Percentiles rank a stretch among this genome's conserved stretches.
These are phyloP conservation scores for Sebastes dallii DNA, from an alignment of 2,797 vertebrate genomes.

Conservation along the genomic window DNA sequence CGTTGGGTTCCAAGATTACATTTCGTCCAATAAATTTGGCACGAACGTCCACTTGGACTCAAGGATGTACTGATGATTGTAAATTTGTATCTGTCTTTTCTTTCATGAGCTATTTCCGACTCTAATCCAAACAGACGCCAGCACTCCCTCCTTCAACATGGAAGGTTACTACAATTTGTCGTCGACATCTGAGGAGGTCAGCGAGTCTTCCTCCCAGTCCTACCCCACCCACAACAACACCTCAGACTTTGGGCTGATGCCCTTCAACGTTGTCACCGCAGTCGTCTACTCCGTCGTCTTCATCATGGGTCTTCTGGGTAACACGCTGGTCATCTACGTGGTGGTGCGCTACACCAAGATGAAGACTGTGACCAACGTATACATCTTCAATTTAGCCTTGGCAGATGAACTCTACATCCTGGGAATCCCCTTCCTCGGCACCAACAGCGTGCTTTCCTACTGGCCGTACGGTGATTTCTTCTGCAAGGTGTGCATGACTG, in stretches of 20 bases:
- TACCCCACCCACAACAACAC: background rate
- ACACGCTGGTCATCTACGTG: constrained; percentile 91
- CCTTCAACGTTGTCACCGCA: constrained; percentile 80
- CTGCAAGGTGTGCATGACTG: constrained; percentile 90
- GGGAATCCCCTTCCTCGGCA: constrained; percentile 92
- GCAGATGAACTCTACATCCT: constrained; percentile 94
- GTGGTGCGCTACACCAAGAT: constrained; percentile 92
- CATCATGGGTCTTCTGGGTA: constrained; percentile 88
- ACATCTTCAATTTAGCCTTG: constrained; percentile 93
- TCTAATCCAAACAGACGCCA: constrained; percentile 5
- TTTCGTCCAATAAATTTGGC: too few species aligned
- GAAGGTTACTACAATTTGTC: constrained; percentile 34
- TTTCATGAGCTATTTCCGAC: background rate
- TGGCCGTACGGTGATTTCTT: constrained; percentile 93
- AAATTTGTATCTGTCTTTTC: constrained; percentile 26
- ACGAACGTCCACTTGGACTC: too few species aligned
- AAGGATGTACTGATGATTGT: background rate
- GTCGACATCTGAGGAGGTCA: constrained; percentile 10
- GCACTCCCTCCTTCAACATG: constrained; percentile 53
- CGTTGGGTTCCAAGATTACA: too few species aligned
- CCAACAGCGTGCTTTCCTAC: constrained; percentile 89
- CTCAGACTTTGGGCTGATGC: background rate
- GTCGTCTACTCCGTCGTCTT: constrained; percentile 89
- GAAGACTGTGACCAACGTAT: constrained; percentile 96
- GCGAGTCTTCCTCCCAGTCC: background rate